These are phyloP conservation scores for Ramphastos sulfuratus DNA, from an alignment of 2,113 vertebrate genomes.

Conservation along the genomic window DNA sequence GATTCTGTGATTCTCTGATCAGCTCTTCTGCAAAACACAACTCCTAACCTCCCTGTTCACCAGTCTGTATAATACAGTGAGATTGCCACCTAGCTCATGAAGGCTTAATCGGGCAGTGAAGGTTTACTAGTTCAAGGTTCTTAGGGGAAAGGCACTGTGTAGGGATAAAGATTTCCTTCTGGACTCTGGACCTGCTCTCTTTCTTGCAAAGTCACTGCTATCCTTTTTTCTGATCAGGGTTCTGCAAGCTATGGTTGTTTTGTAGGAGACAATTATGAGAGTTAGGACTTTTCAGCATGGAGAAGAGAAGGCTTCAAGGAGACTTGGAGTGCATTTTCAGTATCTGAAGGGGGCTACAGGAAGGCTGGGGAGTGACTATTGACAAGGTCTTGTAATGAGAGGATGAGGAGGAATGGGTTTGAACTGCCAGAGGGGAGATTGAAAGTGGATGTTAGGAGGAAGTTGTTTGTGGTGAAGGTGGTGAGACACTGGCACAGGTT, in stretches of 20 bases:
- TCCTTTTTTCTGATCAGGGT: not conserved
- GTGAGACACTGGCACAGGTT: no score
- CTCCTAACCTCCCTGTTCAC: not conserved
- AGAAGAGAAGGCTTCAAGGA: no score
- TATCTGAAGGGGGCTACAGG: no score
- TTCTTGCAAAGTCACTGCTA: not conserved
- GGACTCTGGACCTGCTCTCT: not conserved
- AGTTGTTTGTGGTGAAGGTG: no score
- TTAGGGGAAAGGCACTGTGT: not conserved
- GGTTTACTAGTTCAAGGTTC: not conserved
- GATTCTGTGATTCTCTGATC: not conserved
- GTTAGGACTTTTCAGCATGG: no score
- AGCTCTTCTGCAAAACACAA: not conserved
- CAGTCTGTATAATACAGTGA: not conserved
- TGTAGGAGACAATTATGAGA: not conserved
- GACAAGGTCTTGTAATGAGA: no score
- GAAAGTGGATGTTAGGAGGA: no score
- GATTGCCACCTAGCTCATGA: conserved; percentile 35
- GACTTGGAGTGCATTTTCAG: no score
- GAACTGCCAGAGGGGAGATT: no score
- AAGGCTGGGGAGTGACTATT: no score
- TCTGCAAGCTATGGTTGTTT: not conserved
- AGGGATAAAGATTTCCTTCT: not conserved
- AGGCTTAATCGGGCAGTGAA: not conserved
- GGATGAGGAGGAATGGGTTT: no score